phyloP scores from a whole-genome alignment of 2,113 vertebrate species.

The Ramphastos sulfuratus region DNA sequence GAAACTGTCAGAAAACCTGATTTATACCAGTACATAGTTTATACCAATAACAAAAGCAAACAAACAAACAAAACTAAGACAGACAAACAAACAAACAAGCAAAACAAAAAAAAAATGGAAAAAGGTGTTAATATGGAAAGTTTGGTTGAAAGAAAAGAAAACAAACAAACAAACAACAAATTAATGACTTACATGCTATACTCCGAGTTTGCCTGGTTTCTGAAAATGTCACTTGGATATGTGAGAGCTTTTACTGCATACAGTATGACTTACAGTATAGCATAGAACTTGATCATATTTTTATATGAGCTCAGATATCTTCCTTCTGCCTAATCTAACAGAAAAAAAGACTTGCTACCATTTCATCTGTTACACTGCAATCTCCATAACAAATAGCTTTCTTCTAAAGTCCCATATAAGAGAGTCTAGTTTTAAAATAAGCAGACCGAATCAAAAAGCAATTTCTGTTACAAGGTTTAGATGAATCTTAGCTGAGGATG shows the following conservation, averaged over 20 bases:
- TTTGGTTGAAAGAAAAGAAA: background rate
- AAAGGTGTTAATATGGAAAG: background rate
- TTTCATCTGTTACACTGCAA: conserved; percentile 37
- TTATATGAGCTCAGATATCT: conserved; percentile 33
- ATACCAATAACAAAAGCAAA: no score
- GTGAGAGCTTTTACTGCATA: background rate
- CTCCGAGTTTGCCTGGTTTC: background rate
- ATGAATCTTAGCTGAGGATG: conserved; percentile 12
- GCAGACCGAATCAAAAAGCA: conserved; percentile 43
- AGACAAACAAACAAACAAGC: no score
- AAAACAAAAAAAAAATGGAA: background rate
- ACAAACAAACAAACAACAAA: background rate
- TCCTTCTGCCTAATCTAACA: conserved; percentile 14
- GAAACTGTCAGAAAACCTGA: no score
- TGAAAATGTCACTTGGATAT: background rate
- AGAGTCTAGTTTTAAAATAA: conserved; percentile 53
- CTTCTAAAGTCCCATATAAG: conserved; percentile 54
- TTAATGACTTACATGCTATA: background rate
- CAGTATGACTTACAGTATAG: background rate
- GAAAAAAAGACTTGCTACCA: conserved; percentile 31
- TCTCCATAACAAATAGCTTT: conserved; percentile 46
- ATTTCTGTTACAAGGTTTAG: conserved; percentile 53
- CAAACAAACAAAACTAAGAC: no score
- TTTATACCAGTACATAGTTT: no score
- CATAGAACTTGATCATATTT: background rate